Evolutionary conservation across 2,113 vertebrate species (phyloP).

Genomic region (Pungitius pungitius): DNA sequence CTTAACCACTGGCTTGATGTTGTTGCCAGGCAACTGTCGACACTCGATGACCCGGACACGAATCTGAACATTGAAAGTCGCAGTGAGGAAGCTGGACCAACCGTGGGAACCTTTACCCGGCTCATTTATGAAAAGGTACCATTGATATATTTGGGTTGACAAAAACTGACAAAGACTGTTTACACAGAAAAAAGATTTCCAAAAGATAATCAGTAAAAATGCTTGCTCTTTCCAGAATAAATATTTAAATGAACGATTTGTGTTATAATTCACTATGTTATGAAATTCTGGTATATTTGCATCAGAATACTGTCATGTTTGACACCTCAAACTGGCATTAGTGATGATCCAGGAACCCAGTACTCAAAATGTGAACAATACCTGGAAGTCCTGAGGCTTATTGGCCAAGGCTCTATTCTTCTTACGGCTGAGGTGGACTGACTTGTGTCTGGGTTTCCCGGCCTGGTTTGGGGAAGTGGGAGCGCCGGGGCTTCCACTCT

Average conservation of each 20-base stretch:
- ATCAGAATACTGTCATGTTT: conserved; percentile 13
- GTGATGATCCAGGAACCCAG: conserved; percentile 14
- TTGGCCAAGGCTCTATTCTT: conserved; percentile 84
- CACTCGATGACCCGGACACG: conserved; percentile 90
- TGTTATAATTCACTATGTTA: not conserved
- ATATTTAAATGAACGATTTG: not conserved
- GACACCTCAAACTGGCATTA: conserved; percentile 8
- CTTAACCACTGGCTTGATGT: conserved; percentile 94
- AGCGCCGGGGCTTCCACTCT: conserved; percentile 45
- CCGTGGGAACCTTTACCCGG: not conserved
- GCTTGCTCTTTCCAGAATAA: not conserved
- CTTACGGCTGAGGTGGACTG: conserved; percentile 80
- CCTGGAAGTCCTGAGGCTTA: conserved; percentile 97
- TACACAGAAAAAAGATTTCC: not conserved
- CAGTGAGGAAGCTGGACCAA: conserved; percentile 23
- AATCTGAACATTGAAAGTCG: conserved; percentile 76
- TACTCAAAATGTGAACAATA: conserved; percentile 66
- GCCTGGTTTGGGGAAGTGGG: conserved; percentile 62
- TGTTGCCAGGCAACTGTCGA: conserved; percentile 92
- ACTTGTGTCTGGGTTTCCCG: conserved; percentile 79
- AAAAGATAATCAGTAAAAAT: conserved; percentile 10
- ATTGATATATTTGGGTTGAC: not conserved
- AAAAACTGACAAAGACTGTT: not conserved
- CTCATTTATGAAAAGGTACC: not conserved
- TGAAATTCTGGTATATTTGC: not conserved